Conservation (phyloP, 2,113 vertebrate genomes). For the Todiramphus chloris region DNA sequence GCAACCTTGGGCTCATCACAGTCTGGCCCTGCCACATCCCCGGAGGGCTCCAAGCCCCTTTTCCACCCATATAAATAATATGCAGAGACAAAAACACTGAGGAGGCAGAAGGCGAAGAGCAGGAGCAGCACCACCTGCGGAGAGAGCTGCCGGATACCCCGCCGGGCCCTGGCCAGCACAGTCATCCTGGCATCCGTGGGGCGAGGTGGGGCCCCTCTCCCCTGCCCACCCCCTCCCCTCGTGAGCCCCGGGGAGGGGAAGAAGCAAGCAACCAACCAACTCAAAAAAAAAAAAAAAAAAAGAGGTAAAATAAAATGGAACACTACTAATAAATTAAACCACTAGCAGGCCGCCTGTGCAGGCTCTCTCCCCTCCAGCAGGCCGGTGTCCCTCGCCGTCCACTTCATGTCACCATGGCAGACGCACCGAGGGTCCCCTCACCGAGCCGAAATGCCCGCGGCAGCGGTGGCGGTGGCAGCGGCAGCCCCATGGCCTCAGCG, state of each 20-base stretch:
- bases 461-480: neutral
- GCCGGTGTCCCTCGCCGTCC: constrained; percentile 70
- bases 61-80: constrained; percentile 99
- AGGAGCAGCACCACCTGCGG: constrained; percentile 93
- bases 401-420: constrained; percentile 99
- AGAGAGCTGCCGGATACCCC: constrained; percentile 92
- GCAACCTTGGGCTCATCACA: constrained; percentile 84
- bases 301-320: neutral
- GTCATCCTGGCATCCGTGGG: constrained; percentile 76
- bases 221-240: constrained; percentile 55
- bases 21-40: constrained; percentile 76
- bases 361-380: constrained; percentile 49
- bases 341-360: constrained; percentile 33
- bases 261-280: neutral
- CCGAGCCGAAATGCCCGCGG: constrained; percentile 65
- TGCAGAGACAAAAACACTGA: constrained; percentile 95
- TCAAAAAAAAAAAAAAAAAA: neutral
- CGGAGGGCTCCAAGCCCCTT: constrained; percentile 90
- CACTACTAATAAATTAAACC: constrained; percentile 69
- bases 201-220: constrained; percentile 36
- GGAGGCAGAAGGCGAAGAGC: constrained; percentile 92
- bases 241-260: constrained; percentile 44
- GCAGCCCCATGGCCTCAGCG: constrained; percentile 59
- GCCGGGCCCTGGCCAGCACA: constrained; percentile 83
- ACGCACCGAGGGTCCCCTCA: constrained; percentile 76